Percentiles rank a stretch among this genome's conserved stretches.
phyloP scores from a whole-genome alignment of 2,113 vertebrate species.

The Oriolus oriolus region DNA sequence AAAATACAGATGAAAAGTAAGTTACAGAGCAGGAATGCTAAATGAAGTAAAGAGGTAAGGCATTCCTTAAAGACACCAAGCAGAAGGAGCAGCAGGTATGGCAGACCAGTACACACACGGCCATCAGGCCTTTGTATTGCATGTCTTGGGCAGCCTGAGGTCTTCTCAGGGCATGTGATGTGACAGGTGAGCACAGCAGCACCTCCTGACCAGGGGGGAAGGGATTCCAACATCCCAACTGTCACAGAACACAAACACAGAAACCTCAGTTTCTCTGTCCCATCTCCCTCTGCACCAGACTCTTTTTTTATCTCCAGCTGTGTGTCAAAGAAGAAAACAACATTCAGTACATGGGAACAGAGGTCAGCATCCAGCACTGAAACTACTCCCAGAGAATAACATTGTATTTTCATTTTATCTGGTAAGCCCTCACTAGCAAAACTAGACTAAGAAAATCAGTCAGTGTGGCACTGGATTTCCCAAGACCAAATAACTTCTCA shows the following conservation, averaged over 20 bases:
- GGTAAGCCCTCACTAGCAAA: neutral
- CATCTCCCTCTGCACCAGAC: neutral
- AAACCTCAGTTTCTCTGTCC: neutral
- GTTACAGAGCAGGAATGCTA: neutral
- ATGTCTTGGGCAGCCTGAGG: neutral
- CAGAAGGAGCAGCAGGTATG: neutral
- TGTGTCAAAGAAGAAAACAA: neutral
- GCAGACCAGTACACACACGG: neutral
- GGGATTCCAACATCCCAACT: neutral
- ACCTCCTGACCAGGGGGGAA: neutral
- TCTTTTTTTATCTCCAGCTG: neutral
- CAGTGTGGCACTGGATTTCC: neutral
- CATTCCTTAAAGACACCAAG: neutral
- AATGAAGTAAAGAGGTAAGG: neutral
- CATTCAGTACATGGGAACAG: neutral
- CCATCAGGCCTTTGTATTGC: neutral
- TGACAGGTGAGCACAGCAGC: neutral
- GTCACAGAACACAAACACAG: fast-evolving
- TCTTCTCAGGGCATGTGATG: no score
- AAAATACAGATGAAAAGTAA: neutral
- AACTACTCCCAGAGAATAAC: neutral
- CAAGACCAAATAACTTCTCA: neutral
- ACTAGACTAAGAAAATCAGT: neutral
- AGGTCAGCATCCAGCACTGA: neutral
- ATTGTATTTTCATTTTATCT: neutral